Base-by-base conservation (phyloP, 2,888 invertebrate species). In the Corythucha ciliata region DNA sequence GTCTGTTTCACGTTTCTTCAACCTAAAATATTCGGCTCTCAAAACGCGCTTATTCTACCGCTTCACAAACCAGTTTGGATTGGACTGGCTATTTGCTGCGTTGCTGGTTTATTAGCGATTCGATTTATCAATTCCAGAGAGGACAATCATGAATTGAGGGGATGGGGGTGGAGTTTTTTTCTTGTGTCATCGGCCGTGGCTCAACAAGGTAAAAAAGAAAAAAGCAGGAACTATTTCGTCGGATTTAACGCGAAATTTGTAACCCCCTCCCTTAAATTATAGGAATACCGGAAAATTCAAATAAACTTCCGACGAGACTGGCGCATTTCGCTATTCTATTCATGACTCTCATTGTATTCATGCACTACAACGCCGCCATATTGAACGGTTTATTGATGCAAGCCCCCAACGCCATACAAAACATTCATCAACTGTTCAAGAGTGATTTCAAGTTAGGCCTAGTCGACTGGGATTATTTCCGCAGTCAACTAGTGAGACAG, bases 331-430 rank as follows among this genome's bases (percentile, higher is more conserved):
- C 46, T 14, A 29, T 56, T n/a, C 44, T 60, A 16, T 41, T 58
- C 24, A 41, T 60, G n/a, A 53, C 52, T 41, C 57, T 60, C 33
- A 48, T 60, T 14, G 33, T 57, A 22, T 53, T 55, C 8, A 48
- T 54, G 2, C 58, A 57, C 52, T 60, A 60, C 26, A 57, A 57
- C 36, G 54, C 60, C 20, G 51, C 58, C 7, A 60, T 60, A 18
- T 51, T 60, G 40, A 58, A 58, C 24, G 52, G 57, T n/a, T 51
- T 60, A 5, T 53, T 60, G 22, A 55, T 57, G 5, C 60, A 54
- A 7, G 55, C 58, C 5, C 56, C 60, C 36, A 58, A 56, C 37
- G 56, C 54, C 18, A 58, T 60, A 18, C 54, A 54, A 18, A 57
- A 56, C 16, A 50, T 57, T 14, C 52, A 50, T 18, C 56, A 58